A percentile compares a stretch with the other conserved stretches of the same genome.
phyloP scores from a whole-genome alignment of 92 coral and sea anemone species.

The Epizoanthus ramosus region DNA sequence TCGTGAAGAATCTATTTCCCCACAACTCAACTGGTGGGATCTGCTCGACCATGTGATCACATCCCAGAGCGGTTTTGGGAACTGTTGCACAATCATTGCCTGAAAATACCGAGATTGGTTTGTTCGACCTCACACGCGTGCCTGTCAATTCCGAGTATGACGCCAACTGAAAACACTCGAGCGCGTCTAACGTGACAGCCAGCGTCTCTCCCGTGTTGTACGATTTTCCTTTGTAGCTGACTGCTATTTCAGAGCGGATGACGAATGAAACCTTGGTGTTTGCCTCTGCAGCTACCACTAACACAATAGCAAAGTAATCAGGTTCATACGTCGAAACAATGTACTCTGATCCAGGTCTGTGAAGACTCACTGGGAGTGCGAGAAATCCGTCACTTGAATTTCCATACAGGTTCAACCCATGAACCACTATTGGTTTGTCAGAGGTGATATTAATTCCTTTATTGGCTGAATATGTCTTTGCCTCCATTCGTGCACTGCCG shows the following conservation, averaged over 20 bases:
- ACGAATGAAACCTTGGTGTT: conserved; percentile 60
- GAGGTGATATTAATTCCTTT: conserved; percentile 80
- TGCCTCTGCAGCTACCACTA: conserved; percentile 71
- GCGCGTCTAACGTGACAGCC: conserved; percentile 46
- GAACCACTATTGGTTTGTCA: conserved; percentile 68
- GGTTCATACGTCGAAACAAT: conserved; percentile 74
- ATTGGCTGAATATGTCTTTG: conserved; percentile 35
- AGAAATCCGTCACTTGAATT: conserved; percentile 78
- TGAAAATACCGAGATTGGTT: conserved; percentile 81
- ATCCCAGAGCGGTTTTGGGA: conserved; percentile 47
- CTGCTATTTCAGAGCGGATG: neutral
- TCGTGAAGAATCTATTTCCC: conserved; percentile 78
- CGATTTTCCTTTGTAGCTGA: neutral
- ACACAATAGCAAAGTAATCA: conserved; percentile 54
- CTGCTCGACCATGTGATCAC: conserved; percentile 88
- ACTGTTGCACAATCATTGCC: conserved; percentile 87
- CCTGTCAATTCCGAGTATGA: conserved; percentile 68
- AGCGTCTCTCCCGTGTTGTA: conserved; percentile 58
- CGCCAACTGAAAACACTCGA: conserved; percentile 70
- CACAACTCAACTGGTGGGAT: conserved; percentile 75
- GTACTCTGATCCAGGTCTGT: conserved; percentile 60
- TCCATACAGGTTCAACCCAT: conserved; percentile 53
- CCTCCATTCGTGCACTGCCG: conserved; percentile 57
- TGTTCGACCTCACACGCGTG: conserved; percentile 66
- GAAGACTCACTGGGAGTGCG: conserved; percentile 72